Percentiles rank a stretch among this genome's conserved stretches.
phyloP scores from a whole-genome alignment of 2,888 invertebrate species.

The Chorisops tibialis region DNA sequence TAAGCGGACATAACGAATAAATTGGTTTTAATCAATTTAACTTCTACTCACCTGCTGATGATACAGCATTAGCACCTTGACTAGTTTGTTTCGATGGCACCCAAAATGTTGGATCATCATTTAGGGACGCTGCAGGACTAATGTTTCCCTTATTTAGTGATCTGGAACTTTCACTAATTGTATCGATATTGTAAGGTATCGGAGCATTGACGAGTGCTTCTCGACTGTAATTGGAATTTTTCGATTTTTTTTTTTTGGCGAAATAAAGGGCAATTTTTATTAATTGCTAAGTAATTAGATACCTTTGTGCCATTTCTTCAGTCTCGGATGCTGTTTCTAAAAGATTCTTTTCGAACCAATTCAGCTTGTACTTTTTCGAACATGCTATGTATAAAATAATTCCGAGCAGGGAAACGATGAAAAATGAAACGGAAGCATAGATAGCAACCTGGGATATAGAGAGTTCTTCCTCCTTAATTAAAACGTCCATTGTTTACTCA shows the following conservation, averaged over 20 bases:
- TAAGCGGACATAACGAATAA: neutral
- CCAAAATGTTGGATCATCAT: conserved; percentile 54
- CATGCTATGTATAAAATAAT: conserved; percentile 56
- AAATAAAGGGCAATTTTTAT: neutral
- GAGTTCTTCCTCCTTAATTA: conserved; percentile 49
- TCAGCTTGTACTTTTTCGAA: conserved; percentile 55
- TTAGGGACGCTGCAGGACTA: conserved; percentile 51
- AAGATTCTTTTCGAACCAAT: conserved; percentile 60
- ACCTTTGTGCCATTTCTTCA: conserved; percentile 52
- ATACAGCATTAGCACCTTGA: conserved; percentile 39
- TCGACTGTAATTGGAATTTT: conserved; percentile 42
- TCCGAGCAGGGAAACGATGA: conserved; percentile 53
- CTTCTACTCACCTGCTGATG: conserved; percentile 35
- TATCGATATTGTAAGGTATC: conserved; percentile 50
- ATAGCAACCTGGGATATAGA: conserved; percentile 51
- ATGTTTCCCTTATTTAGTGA: conserved; percentile 43
- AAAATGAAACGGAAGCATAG: conserved; percentile 54
- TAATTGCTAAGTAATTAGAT: conserved; percentile 9
- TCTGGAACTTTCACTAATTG: conserved; percentile 49
- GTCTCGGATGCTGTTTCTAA: conserved; percentile 54
- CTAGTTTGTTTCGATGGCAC: conserved; percentile 44
- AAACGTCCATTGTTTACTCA: conserved; percentile 45
- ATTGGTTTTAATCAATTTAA: neutral
- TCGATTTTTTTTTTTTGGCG: neutral
- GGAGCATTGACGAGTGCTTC: conserved; percentile 51